Conservation (phyloP, 2,113 vertebrate species). For the Nerophis lumbriciformis region DNA sequence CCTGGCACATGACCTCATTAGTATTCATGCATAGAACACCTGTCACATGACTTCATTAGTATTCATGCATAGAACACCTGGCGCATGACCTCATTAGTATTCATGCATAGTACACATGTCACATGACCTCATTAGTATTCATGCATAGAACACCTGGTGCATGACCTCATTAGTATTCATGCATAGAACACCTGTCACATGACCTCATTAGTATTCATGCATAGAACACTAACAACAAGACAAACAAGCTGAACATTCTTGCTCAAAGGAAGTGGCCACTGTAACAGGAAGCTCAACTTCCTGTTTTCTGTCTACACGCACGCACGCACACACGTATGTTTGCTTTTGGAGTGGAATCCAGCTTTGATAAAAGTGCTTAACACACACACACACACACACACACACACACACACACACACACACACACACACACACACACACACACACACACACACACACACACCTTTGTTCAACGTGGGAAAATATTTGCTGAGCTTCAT, state of each 20-base stretch:
- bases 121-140: too few species aligned
- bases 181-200: background rate
- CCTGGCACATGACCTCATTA: too few species aligned
- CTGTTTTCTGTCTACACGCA: conserved; percentile 1
- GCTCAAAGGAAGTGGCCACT: conserved; percentile 31
- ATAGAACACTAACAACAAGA: background rate
- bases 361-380: conserved; percentile 1
- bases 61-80: too few species aligned
- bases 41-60: too few species aligned
- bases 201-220: too few species aligned
- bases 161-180: too few species aligned
- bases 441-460: conserved; percentile 8
- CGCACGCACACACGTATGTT: conserved; percentile 1
- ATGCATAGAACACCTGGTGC: too few species aligned
- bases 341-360: background rate
- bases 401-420: conserved; percentile 6
- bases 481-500: conserved; percentile 39
- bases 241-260: background rate
- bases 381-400: conserved; percentile 10
- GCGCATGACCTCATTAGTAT: too few species aligned
- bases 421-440: conserved; percentile 12
- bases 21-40: too few species aligned
- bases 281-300: background rate
- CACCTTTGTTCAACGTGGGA: conserved; percentile 57
- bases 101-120: too few species aligned